Conservation (phyloP, 1,140 invertebrate genomes). For the Ganaspis sp. region DNA sequence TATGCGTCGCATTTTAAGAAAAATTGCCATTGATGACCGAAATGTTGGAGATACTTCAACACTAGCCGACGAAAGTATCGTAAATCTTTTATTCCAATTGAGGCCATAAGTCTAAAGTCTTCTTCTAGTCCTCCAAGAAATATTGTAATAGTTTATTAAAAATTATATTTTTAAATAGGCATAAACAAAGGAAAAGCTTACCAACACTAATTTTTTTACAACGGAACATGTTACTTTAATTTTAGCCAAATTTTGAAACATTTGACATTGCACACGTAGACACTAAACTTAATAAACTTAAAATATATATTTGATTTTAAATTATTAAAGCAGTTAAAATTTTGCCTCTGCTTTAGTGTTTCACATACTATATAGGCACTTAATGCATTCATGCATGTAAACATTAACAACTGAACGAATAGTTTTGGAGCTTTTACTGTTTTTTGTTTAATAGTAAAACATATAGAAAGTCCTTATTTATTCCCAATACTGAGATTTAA, state of each 20-base stretch:
- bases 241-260: background rate
- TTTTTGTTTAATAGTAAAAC: background rate
- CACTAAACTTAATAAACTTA: background rate
- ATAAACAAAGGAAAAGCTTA: constrained; percentile 45
- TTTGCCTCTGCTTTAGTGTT: background rate
- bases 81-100: constrained; percentile 87
- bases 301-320: constrained; percentile 14
- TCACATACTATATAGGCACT: no score
- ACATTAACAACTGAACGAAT: no score
- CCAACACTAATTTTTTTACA: constrained; percentile 34
- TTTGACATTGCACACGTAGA: background rate
- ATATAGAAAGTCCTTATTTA: background rate
- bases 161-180: constrained; percentile 37
- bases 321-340: background rate
- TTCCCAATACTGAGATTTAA: background rate
- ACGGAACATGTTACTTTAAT: constrained; percentile 41
- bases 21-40: constrained; percentile 91
- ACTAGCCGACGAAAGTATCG: constrained; percentile 90
- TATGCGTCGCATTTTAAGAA: constrained; percentile 95
- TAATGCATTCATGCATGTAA: no score
- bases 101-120: constrained; percentile 72
- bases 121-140: constrained; percentile 47
- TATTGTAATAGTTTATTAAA: constrained; percentile 37
- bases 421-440: background rate
- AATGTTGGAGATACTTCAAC: constrained; percentile 96